These are phyloP conservation scores for Colletes gigas DNA, from an alignment of 1,140 invertebrate genomes.

Conservation along the genomic window DNA sequence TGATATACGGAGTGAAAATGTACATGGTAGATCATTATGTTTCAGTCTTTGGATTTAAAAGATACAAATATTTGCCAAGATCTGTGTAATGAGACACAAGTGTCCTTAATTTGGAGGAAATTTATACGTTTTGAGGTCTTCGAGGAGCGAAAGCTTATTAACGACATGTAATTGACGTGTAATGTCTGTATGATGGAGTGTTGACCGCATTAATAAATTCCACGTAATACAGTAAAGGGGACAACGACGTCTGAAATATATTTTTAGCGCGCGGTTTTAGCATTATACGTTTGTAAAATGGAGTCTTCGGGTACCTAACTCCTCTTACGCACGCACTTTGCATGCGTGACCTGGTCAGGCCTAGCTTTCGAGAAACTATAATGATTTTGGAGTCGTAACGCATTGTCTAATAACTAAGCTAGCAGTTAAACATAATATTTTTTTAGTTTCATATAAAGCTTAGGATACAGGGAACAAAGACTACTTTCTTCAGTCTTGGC, in stretches of 20 bases:
- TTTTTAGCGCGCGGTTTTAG: constrained; percentile 54
- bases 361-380: constrained; percentile 28
- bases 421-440: not conserved
- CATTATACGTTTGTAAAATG: constrained; percentile 35
- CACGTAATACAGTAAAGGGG: constrained; percentile 36
- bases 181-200: not conserved
- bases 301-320: constrained; percentile 20
- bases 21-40: too few species aligned
- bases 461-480: too few species aligned
- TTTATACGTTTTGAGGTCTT: not conserved
- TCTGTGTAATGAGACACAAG: too few species aligned
- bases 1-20: too few species aligned
- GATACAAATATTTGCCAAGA: too few species aligned
- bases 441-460: too few species aligned
- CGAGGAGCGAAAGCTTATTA: too few species aligned
- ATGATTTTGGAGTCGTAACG: constrained; percentile 5
- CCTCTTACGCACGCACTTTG: constrained; percentile 9
- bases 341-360: constrained; percentile 46
- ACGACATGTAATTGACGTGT: not conserved
- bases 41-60: too few species aligned
- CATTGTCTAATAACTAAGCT: not conserved
- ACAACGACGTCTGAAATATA: constrained; percentile 31
- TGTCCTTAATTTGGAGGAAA: too few species aligned
- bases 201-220: constrained; percentile 45
- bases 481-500: too few species aligned